A percentile compares a stretch with the other conserved stretches of the same genome.
Evolutionary conservation across 2,113 vertebrate species (phyloP).

Genomic region (Oreotrochilus melanogaster): DNA sequence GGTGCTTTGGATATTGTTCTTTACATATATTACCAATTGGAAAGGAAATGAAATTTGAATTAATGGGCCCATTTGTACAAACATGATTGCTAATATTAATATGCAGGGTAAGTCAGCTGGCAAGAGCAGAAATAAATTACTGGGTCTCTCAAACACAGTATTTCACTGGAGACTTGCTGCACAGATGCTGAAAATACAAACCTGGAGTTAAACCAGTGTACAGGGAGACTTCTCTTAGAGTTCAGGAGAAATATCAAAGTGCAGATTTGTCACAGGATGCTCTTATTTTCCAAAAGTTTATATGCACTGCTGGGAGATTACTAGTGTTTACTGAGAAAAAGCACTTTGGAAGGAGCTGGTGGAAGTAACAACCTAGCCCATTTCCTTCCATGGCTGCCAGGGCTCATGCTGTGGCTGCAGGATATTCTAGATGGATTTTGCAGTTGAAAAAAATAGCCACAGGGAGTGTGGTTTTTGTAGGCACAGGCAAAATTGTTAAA

Average conservation of each 20-base stretch:
- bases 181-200: constrained; percentile 16
- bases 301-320: neutral
- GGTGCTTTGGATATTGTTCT: constrained; percentile 45
- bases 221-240: neutral
- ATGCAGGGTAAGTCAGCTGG: constrained; percentile 8
- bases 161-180: constrained; percentile 13
- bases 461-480: neutral
- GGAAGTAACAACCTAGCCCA: neutral
- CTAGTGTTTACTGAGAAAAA: constrained; percentile 32
- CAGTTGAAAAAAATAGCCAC: neutral
- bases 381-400: neutral
- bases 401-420: neutral
- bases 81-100: constrained; percentile 56
- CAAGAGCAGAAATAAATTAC: constrained; percentile 38
- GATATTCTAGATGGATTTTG: constrained; percentile 2
- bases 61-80: constrained; percentile 50
- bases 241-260: neutral
- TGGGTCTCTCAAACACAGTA: neutral
- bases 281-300: constrained; percentile 8
- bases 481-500: neutral
- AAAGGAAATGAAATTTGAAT: constrained; percentile 60
- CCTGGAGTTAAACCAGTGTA: neutral
- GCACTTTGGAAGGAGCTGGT: neutral
- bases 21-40: constrained; percentile 28
- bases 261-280: neutral